Evolutionary conservation across 1,140 invertebrate species (phyloP), one percentile per base, ranked within the genome.

Genomic region (Drosophila chauvacae): DNA sequence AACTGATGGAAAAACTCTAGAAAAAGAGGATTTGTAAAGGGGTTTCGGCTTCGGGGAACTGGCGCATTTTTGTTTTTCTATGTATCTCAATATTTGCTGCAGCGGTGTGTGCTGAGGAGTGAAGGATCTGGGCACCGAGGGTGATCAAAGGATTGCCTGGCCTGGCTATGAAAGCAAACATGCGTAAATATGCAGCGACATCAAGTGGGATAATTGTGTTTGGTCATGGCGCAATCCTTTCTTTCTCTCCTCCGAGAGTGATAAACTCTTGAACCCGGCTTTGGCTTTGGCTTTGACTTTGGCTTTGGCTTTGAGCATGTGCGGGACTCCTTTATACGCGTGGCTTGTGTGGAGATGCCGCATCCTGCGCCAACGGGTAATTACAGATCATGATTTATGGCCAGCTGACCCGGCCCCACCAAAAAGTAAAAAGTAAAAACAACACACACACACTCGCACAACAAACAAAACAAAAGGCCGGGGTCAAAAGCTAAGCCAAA

Each of bases 351-450:
- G 68, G 84, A 55, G 55, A 75, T 76, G 71, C 73, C 73, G 84
- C 84, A 87, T 87, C 84, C 84, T 90, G 85, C 80, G 90, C 90
- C 90, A 91, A 91, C 71, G 90, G 90, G 90, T 91, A 91, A 91
- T 91, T 91, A 91, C 90, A 77, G 79, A 80, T 58, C 75, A 91
- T 91, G 90, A 91, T 91, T 91, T 91, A 91, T 91, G 68, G 85
- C 51, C 80, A 79, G 59, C 71, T 73, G 66, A 68, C 59, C 68
- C 79, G 59, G 53, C 60, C 58, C 47, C 47, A 44, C 23, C 50
- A 14, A 56, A 62, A 59, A 73, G 48, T 18, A 41, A 47, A 23
- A 66, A 75, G 33, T 37, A 37, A 44, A 30, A n/a, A 48, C 26
- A 41, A 44, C 48, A 30, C 10, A 11, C 26, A 7, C 16, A n/a